Base-by-base conservation (phyloP, 2,113 vertebrate species). In the Lophura nycthemera region DNA sequence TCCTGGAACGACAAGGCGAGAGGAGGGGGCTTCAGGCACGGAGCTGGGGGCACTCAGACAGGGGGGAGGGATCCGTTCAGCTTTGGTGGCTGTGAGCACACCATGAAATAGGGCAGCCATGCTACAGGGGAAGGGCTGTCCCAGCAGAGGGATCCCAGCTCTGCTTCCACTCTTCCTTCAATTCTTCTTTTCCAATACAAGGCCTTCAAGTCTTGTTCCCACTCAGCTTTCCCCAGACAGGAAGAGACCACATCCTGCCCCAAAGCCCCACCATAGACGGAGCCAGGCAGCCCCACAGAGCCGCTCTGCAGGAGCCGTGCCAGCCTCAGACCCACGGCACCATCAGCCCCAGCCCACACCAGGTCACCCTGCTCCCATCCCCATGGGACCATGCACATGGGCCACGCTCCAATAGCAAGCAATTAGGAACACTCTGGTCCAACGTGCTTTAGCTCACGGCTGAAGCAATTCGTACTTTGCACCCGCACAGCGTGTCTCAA, bases 1-100 rank as follows among this genome's bases (percentile, higher is more conserved):
- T 95, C 99, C 99, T 99, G 98, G n/a, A 90, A 88, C 87, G 95
- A 89, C 13, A 56, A 60, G 52, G 30, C 1, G 7, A 3, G 6
- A 67, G 17, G 20, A 84, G 6, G 30, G 20, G 21, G 10, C 64
- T 40, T 95, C 84, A 77, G 67, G 45, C 11, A 19, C 60, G 0
- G 3, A 34, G n/a, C 56, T 32, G 3, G 12, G 36, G 42, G 32
- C 54, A 19, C 3, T 13, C 16, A 0, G 43, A 43, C 10, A 32
- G 63, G 20, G 19, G 1, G 11, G 86, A 90, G 83, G 48, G 67
- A 45, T 30, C 22, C 95, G 3, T 36, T 17, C 27, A 11, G 20
- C 43, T 45, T 4, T 32, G 19, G 43, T 16, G 21, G 65, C 42
- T 10, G 21, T 13, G 17, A 50, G 27, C 47, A 17, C 25, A 11